Percentiles rank a stretch among this genome's conserved stretches.
Conservation (phyloP, 2,888 invertebrate species). For the Ophion costatus region DNA sequence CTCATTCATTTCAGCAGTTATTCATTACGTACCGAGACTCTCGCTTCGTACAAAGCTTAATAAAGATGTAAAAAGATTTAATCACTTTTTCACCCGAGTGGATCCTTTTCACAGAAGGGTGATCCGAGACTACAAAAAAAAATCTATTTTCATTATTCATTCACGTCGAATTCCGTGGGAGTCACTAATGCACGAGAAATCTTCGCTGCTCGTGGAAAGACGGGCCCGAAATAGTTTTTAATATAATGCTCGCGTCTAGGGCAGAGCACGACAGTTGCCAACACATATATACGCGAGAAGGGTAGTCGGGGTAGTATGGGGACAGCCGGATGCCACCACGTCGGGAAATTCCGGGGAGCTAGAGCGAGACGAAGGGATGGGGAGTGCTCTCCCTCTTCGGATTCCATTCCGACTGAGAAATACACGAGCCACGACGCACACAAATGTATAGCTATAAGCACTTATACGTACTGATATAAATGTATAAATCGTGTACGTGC, state of each 20-base stretch:
- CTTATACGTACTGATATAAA: not conserved
- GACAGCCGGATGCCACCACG: constrained; percentile 70
- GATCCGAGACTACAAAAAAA: not conserved
- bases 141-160: not conserved
- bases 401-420: constrained; percentile 60
- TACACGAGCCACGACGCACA: constrained; percentile 23
- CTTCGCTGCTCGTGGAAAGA: constrained; percentile 6
- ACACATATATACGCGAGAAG: constrained; percentile 33
- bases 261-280: constrained; percentile 36
- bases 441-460: not conserved
- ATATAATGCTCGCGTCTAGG: constrained; percentile 66
- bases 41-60: no score
- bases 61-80: no score
- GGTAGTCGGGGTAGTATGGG: constrained; percentile 56
- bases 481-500: not conserved
- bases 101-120: no score
- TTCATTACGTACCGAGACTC: no score
- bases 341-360: constrained; percentile 71
- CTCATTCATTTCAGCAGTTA: no score
- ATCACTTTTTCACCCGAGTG: no score
- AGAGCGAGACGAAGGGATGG: constrained; percentile 36
- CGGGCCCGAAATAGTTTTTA: constrained; percentile 66
- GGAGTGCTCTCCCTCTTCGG: constrained; percentile 36
- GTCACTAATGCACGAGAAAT: constrained; percentile 12
- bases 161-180: not conserved